Evolutionary conservation across 2,797 vertebrate species (phyloP).

Genomic region (Sciurus carolinensis): DNA sequence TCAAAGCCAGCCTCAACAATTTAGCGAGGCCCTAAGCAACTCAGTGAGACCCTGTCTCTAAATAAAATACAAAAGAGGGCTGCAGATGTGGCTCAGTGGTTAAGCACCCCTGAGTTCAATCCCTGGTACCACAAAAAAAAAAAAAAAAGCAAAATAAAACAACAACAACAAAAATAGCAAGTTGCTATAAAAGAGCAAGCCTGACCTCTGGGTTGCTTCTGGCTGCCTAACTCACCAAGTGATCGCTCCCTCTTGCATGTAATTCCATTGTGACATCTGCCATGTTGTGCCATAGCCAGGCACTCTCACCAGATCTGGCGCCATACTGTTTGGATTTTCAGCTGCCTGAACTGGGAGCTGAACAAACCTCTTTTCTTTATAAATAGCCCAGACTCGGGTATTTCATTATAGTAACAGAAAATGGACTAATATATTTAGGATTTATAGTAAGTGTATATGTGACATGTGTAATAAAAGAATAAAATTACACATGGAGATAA

Average conservation of each 20-base stretch:
- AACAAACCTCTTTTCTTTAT: background rate
- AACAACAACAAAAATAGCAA: background rate
- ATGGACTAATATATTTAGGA: background rate
- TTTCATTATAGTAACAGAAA: background rate
- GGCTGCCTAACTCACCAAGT: background rate
- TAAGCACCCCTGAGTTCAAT: too few species aligned
- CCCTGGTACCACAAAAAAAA: too few species aligned
- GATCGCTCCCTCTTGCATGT: background rate
- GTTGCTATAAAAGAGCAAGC: background rate
- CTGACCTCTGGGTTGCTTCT: background rate
- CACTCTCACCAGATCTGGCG: background rate
- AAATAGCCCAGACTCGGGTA: background rate
- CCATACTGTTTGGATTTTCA: background rate
- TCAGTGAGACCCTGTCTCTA: too few species aligned
- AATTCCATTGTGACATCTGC: background rate
- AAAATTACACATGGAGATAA: slow-evolving; percentile 54
- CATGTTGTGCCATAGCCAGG: background rate
- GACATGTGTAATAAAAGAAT: background rate
- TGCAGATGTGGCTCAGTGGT: too few species aligned
- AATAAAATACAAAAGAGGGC: too few species aligned
- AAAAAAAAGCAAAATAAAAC: too few species aligned
- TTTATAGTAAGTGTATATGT: background rate
- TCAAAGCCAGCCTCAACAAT: too few species aligned
- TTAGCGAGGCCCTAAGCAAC: too few species aligned
- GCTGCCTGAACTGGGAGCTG: background rate